These are phyloP conservation scores for Astyanax mexicanus DNA, from an alignment of 2,797 vertebrate species.

Conservation along the genomic window DNA sequence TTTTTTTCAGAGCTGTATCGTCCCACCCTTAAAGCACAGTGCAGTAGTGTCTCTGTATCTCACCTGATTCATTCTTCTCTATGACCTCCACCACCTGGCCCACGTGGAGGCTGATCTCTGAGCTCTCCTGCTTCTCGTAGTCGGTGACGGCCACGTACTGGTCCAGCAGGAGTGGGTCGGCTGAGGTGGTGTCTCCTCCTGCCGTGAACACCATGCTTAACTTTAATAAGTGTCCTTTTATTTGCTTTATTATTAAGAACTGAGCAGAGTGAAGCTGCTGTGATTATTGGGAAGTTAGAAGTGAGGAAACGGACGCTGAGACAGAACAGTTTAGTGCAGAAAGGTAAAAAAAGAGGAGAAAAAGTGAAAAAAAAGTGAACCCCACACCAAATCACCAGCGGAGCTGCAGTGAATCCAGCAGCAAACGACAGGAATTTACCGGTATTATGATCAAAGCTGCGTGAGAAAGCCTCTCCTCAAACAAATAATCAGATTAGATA, in stretches of 20 bases:
- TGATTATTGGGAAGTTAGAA: slow-evolving; percentile 60
- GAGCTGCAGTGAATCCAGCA: slow-evolving; percentile 35
- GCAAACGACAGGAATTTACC: no score
- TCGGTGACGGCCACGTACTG: slow-evolving; percentile 96
- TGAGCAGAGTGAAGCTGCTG: slow-evolving; percentile 19
- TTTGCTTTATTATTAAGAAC: not conserved
- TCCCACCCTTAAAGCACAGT: no score
- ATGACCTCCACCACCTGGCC: slow-evolving; percentile 98
- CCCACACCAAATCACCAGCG: slow-evolving; percentile 59
- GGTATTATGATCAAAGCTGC: not conserved
- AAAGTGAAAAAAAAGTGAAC: slow-evolving; percentile 21
- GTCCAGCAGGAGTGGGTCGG: slow-evolving; percentile 91
- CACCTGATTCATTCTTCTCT: slow-evolving; percentile 98
- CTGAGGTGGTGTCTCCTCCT: slow-evolving; percentile 85
- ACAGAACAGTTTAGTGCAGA: slow-evolving; percentile 51
- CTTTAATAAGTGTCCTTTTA: slow-evolving; percentile 49
- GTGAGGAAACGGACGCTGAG: slow-evolving; percentile 9
- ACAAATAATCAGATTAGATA: no score
- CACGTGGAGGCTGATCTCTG: slow-evolving; percentile 93
- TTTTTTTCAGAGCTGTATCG: no score
- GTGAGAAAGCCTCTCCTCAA: not conserved
- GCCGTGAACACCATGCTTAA: slow-evolving; percentile 54
- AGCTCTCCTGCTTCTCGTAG: slow-evolving; percentile 98
- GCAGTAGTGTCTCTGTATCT: not conserved
- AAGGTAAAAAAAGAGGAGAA: slow-evolving; percentile 2